Evolutionary conservation across 2,797 vertebrate genomes (phyloP), one percentile per base, ranked within the genome.

Genomic region (Balearica regulorum): DNA sequence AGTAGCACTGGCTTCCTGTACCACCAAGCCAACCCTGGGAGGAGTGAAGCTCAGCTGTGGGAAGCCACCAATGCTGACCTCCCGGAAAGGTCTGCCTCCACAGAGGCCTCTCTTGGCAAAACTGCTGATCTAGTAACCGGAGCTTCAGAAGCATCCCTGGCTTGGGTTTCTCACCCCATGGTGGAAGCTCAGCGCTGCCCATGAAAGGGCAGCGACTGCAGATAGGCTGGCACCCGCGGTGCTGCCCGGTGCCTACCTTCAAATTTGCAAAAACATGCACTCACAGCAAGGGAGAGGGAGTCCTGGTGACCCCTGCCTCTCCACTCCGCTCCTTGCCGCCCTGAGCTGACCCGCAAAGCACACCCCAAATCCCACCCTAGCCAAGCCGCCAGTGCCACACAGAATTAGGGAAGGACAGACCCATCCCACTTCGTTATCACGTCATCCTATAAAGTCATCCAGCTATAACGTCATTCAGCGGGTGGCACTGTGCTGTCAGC

Each of bases 361-460:
- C 20, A 14, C 3, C 1, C 17, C n/a, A 33, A 21, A 15, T 3
- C 5, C 14, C 16, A 4, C 22, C 11, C 31, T 5, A 29, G 3
- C 15, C 0, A 1, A 49, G 41, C 11, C 35, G 22, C 29, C 18
- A 10, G 31, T 33, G 11, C 17, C 22, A 8, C 0, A 0, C 28
- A 4, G 18, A 14, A 7, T 1, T 9, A 11, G 24, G 18, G 16
- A 15, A 14, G 28, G 13, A 29, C 17, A 25, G 28, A 29, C 3
- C 4, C 18, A 1, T 4, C 33, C 41, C 4, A 10, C 9, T 16
- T 26, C 4, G 0, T 13, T 9, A 0, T 1, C 3, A 9, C 0
- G 1, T 11, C 48, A 48, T 2, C 14, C 11, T 16, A 2, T 1
- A 9, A 17, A 1, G 1, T 10, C 55, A 58, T 2, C 4, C 17